A percentile compares a stretch with the other conserved stretches of the same genome.
Evolutionary conservation across 2,888 invertebrate species (phyloP).

Genomic region (Amorpha juglandis): DNA sequence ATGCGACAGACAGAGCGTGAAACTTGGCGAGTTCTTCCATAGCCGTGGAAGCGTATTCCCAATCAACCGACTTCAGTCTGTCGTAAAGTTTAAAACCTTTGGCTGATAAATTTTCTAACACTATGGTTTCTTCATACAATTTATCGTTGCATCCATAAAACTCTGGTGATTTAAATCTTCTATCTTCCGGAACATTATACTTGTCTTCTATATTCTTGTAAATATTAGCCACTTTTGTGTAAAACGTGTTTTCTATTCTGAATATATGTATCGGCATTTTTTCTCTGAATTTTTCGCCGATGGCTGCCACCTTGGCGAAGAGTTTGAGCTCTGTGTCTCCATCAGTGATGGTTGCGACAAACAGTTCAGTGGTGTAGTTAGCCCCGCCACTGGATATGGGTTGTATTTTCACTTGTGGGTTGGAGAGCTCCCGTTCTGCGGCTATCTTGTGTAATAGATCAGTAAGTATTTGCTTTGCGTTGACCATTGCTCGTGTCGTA

Average conservation of each 20-base stretch:
- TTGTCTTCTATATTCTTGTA: conserved; percentile 41
- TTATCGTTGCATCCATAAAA: conserved; percentile 22
- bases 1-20: conserved; percentile 27
- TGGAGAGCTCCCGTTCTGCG: background rate
- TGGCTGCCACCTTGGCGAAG: conserved; percentile 41
- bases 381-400: conserved; percentile 24
- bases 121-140: conserved; percentile 4
- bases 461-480: background rate
- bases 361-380: conserved; percentile 22
- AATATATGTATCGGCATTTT: conserved; percentile 33
- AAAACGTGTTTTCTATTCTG: conserved; percentile 38
- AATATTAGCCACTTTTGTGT: conserved; percentile 37
- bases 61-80: conserved; percentile 26
- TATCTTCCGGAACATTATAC: conserved; percentile 37
- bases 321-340: conserved; percentile 27
- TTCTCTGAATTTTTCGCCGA: conserved; percentile 38
- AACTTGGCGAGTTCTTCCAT: conserved; percentile 25
- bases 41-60: conserved; percentile 27
- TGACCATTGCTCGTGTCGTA: no score
- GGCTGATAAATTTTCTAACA: conserved; percentile 24
- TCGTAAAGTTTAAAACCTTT: conserved; percentile 23
- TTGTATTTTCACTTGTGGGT: conserved; percentile 12
- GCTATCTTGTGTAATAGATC: conserved; percentile 19
- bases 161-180: conserved; percentile 40
- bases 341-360: conserved; percentile 1